Percentiles rank a stretch among this genome's conserved stretches.
These are phyloP conservation scores for Chrysogorgia sp. DNA, from an alignment of 92 coral and sea anemone species.

Conservation along the genomic window DNA sequence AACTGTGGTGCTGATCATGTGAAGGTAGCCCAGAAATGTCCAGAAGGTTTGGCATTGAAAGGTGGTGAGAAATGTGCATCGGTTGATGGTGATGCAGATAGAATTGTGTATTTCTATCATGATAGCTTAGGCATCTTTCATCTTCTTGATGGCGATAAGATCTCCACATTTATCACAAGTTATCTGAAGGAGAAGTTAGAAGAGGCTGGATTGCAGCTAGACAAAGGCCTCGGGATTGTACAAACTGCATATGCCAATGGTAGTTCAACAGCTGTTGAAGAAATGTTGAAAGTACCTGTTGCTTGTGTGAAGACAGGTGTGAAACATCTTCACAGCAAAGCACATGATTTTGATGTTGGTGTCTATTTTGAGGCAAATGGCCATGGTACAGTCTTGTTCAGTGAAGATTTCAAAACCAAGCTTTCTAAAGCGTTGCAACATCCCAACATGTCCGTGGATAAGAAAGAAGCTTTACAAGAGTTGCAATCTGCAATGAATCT, in stretches of 20 bases:
- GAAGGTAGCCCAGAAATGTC: constrained; percentile 81
- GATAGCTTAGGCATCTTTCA: constrained; percentile 73
- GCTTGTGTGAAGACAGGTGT: constrained; percentile 98
- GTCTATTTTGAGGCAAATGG: constrained; percentile 99
- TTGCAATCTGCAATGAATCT: constrained; percentile 75
- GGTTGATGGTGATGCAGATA: constrained; percentile 93
- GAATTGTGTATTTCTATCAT: constrained; percentile 85
- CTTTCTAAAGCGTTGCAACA: constrained; percentile 60
- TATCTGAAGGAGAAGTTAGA: constrained; percentile 88
- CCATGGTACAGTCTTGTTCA: constrained; percentile 89
- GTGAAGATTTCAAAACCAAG: constrained; percentile 64
- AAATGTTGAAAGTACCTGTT: constrained; percentile 80
- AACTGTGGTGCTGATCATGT: constrained; percentile 98
- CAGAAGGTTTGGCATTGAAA: constrained; percentile 73
- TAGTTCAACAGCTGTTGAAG: constrained; percentile 78
- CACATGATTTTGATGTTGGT: constrained; percentile 89
- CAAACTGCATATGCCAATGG: constrained; percentile 99
- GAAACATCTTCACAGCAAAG: constrained; percentile 91
- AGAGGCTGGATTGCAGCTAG: constrained; percentile 68
- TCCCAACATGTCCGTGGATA: constrained; percentile 54
- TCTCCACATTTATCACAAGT: constrained; percentile 88
- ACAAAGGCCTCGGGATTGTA: constrained; percentile 84
- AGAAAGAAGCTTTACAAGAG: constrained; percentile 68
- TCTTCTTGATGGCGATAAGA: constrained; percentile 91
- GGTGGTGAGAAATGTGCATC: constrained; percentile 77